Evolutionary conservation across 2,113 vertebrate genomes (phyloP).

Genomic region (Platysteira castanea): DNA sequence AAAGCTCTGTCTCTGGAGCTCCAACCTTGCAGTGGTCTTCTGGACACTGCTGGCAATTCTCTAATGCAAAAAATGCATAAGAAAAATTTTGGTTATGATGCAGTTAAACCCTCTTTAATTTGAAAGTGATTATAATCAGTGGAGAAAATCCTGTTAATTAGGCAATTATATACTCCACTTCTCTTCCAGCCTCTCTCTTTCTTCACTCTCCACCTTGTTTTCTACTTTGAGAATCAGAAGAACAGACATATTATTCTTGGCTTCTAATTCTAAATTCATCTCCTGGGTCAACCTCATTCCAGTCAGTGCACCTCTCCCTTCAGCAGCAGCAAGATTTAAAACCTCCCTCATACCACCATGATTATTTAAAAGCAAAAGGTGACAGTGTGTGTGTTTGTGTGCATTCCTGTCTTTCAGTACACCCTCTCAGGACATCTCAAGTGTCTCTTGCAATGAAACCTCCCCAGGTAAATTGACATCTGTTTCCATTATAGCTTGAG

Average conservation of each 20-base stretch:
- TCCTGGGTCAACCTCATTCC: background rate
- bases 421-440: background rate
- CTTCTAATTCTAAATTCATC: slow-evolving; percentile 5
- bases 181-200: slow-evolving; percentile 51
- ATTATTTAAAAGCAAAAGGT: slow-evolving; percentile 10
- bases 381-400: background rate
- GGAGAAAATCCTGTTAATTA: slow-evolving; percentile 67
- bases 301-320: slow-evolving; percentile 24
- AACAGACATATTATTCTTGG: slow-evolving; percentile 28
- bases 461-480: background rate
- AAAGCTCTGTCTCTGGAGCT: slow-evolving; percentile 1
- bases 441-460: background rate
- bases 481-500: background rate
- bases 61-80: background rate
- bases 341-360: background rate
- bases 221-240: slow-evolving; percentile 53
- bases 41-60: background rate
- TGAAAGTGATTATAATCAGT: slow-evolving; percentile 66
- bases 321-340: background rate
- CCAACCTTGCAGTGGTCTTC: background rate
- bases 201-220: slow-evolving; percentile 58
- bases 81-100: slow-evolving; percentile 6
- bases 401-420: background rate
- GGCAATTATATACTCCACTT: slow-evolving; percentile 65
- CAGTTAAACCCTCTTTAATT: slow-evolving; percentile 66